phyloP scores from a whole-genome alignment of 1,140 invertebrate species.

The Aphelinus certus region DNA sequence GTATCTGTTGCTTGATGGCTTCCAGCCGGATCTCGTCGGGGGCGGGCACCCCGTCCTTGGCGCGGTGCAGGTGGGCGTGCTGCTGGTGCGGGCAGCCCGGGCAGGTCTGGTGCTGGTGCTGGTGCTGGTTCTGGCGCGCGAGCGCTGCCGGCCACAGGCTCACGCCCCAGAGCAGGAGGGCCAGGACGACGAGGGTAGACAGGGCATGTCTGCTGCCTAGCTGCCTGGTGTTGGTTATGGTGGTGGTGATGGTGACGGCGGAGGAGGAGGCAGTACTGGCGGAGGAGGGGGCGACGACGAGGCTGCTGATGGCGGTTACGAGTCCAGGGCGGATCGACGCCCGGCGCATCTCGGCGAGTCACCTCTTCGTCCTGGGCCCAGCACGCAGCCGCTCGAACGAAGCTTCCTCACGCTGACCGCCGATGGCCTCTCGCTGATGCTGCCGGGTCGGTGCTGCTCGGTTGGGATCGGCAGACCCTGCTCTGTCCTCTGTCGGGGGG shows the following conservation, averaged over 20 bases:
- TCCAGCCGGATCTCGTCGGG: constrained; percentile 74
- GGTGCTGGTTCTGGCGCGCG: constrained; percentile 46
- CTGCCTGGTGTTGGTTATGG: not conserved
- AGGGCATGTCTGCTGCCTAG: not conserved
- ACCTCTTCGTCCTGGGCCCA: constrained; percentile 52
- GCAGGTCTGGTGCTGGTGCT: constrained; percentile 55
- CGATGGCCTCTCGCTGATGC: not conserved
- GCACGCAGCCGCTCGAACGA: constrained; percentile 31
- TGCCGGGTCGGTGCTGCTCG: constrained; percentile 17
- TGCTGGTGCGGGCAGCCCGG: constrained; percentile 62
- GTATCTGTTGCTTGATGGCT: constrained; percentile 80
- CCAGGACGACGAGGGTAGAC: constrained; percentile 50
- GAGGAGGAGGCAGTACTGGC: constrained; percentile 24
- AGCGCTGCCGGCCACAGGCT: constrained; percentile 43
- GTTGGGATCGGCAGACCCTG: constrained; percentile 14
- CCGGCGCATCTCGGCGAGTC: constrained; percentile 62
- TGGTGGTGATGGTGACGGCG: not conserved
- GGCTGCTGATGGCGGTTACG: constrained; percentile 7
- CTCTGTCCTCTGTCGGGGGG: constrained; percentile 8
- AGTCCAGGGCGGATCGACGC: constrained; percentile 27
- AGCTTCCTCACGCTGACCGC: constrained; percentile 8
- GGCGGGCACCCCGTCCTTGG: constrained; percentile 50
- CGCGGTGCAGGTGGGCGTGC: constrained; percentile 48
- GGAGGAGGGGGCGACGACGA: constrained; percentile 3
- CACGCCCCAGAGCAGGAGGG: constrained; percentile 48